Conservation (phyloP, 2,888 invertebrate genomes). For the Mythimna loreyi region DNA sequence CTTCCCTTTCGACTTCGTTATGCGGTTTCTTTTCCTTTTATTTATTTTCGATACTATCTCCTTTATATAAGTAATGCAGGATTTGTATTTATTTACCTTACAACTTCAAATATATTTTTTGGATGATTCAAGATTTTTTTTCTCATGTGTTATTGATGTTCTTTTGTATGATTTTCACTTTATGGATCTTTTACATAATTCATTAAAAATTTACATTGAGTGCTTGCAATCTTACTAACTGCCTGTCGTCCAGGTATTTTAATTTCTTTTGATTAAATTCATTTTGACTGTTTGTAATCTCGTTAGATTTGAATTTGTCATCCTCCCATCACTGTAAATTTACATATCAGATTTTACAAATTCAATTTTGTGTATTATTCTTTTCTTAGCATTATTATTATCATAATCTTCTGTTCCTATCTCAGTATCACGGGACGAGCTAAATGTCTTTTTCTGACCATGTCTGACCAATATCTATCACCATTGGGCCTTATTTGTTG, state of each 20-base stretch:
- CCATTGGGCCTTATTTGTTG: too few relatives aligned
- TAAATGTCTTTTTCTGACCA: neutral
- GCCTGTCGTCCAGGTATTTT: constrained; percentile 13
- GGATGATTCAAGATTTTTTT: constrained; percentile 55
- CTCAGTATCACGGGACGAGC: neutral
- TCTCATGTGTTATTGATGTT: constrained; percentile 56
- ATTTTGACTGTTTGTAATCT: neutral
- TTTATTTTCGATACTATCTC: constrained; percentile 75
- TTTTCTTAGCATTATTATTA: neutral
- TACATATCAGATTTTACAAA: neutral
- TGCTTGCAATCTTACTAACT: constrained; percentile 9
- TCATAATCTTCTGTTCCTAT: neutral
- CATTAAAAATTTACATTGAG: constrained; percentile 39
- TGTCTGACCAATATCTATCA: too few relatives aligned
- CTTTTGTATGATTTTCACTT: constrained; percentile 52
- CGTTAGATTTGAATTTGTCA: neutral
- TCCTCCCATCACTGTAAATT: neutral
- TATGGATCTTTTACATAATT: constrained; percentile 43
- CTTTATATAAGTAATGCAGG: constrained; percentile 69
- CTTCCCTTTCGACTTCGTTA: constrained; percentile 76
- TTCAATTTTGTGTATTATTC: neutral
- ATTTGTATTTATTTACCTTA: constrained; percentile 65
- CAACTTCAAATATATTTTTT: constrained; percentile 69
- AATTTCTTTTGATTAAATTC: neutral
- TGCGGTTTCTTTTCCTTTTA: constrained; percentile 78